Evolutionary conservation across 2,113 vertebrate genomes (phyloP), one percentile per base, ranked within the genome.

Genomic region (Crocuta crocuta): DNA sequence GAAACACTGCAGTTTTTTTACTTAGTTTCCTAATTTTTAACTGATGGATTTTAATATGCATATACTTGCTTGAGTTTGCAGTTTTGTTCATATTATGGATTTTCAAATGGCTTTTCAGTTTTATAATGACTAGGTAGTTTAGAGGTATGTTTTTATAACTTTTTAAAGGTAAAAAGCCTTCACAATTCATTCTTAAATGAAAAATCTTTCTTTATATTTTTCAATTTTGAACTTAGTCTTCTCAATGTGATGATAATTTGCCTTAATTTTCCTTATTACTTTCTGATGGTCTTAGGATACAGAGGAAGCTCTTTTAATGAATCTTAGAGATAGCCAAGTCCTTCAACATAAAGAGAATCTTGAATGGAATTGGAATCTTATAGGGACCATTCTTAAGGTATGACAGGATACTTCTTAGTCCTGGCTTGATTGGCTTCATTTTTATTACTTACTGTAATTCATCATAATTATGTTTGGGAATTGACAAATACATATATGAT

Each of bases 281-380:
- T 93, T 92, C 61, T 91, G 88, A 1, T 98, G 6, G 97, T 97
- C 96, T 26, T 98, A 99, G 99, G 99, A 99, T 98, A 99, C 99
- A 92, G 99, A 99, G 92, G 99, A 99, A 97, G 99, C 99, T 76
- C 99, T 99, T 97, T 98, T 99, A 99, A 99, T 99, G 98, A 99
- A 99, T 97, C 99, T 99, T 96, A 98, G 99, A 98, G 99, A 99
- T 97, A 99, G 99, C 98, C 99, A 99, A 73, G 99, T 99, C 96
- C 99, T 99, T 92, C 99, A 99, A 98, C 99, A 99, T 98, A 99
- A 99, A 98, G 99, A 99, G 97, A 99, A 99, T 98, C 99, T 99
- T 95, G 99, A 99, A 31, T 99, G 99, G 99, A 99, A 99, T 98
- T 99, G 99, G 99, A 98, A 99, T 98, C 99, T 99, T 19, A 99